Conservation (phyloP, 2,888 invertebrate species). For the Perdita meconis region DNA sequence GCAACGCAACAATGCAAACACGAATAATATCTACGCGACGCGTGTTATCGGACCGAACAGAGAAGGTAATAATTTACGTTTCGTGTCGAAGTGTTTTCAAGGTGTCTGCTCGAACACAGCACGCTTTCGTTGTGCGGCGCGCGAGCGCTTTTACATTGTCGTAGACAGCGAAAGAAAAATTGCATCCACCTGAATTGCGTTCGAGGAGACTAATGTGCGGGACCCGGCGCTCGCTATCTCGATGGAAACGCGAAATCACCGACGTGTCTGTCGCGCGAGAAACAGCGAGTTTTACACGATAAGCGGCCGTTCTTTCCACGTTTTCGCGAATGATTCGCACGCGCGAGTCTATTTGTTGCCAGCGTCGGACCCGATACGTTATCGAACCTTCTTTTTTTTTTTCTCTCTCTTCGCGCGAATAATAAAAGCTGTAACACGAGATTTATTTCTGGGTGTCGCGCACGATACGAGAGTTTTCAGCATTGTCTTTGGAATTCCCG, state of each 20-base stretch:
- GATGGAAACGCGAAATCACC: neutral
- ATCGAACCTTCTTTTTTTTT: conserved; percentile 28
- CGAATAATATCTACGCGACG: neutral
- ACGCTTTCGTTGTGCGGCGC: neutral
- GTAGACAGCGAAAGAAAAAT: neutral
- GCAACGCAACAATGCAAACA: neutral
- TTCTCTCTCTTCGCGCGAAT: conserved; percentile 20
- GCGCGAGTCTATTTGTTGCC: conserved; percentile 36
- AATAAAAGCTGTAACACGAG: conserved; percentile 24
- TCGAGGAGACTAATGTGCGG: neutral
- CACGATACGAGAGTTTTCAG: conserved; percentile 18
- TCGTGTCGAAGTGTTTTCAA: neutral
- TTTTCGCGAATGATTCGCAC: conserved; percentile 29
- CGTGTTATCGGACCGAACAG: neutral
- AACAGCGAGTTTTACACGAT: neutral
- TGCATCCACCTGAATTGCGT: neutral
- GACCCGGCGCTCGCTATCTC: neutral
- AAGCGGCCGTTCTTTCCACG: conserved; percentile 12
- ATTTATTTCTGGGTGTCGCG: conserved; percentile 16
- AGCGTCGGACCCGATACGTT: conserved; percentile 32
- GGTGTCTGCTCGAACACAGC: neutral
- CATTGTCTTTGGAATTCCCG: too few species aligned
- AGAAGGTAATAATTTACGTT: neutral
- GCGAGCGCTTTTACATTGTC: neutral
- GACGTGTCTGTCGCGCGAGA: neutral